These are phyloP conservation scores for Melanocharis versteri DNA, from an alignment of 2,113 vertebrate genomes.

Conservation along the genomic window DNA sequence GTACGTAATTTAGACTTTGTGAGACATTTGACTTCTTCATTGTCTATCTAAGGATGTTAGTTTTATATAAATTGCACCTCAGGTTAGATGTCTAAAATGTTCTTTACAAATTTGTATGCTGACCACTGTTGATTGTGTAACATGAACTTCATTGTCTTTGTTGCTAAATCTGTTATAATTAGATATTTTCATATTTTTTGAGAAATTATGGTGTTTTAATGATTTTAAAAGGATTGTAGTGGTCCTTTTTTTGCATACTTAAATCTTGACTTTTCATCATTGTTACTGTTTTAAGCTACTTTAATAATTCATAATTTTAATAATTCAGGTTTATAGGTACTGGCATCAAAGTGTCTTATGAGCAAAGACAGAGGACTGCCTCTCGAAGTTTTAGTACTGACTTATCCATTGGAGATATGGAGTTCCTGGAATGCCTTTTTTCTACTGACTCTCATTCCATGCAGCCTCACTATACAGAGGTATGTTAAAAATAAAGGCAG, in stretches of 20 bases:
- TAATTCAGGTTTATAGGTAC: constrained; percentile 86
- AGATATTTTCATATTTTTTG: background rate
- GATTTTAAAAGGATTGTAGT: background rate
- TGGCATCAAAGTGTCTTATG: constrained; percentile 86
- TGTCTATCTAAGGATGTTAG: background rate
- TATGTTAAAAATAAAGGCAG: constrained; percentile 23
- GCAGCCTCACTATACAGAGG: constrained; percentile 91
- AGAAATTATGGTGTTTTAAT: background rate
- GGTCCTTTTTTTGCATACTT: background rate
- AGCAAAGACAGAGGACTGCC: constrained; percentile 86
- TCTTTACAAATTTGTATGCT: background rate
- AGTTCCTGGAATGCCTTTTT: constrained; percentile 92
- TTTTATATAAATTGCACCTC: background rate
- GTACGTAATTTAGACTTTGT: background rate
- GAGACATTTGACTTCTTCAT: background rate
- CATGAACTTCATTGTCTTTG: background rate
- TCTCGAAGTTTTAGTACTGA: constrained; percentile 85
- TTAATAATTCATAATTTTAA: background rate
- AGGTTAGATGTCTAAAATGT: background rate
- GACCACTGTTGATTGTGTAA: background rate
- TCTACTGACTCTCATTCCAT: constrained; percentile 78
- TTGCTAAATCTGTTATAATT: background rate
- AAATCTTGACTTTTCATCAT: background rate
- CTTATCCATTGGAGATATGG: constrained; percentile 84
- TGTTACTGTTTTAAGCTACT: background rate